phyloP scores from a whole-genome alignment of 2,888 invertebrate species.

The Cynaeus angustus region DNA sequence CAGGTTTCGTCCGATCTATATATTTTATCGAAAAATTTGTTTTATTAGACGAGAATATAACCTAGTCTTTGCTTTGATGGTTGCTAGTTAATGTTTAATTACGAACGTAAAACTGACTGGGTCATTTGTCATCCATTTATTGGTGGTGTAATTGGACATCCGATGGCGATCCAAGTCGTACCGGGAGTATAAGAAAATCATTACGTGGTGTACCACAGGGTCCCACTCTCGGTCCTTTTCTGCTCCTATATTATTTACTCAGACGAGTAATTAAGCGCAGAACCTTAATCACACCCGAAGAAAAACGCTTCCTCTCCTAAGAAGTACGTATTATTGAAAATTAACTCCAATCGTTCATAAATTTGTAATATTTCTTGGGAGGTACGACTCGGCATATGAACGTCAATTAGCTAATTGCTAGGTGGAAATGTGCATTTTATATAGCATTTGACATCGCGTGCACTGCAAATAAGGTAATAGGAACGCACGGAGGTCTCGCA shows the following conservation, averaged over 20 bases:
- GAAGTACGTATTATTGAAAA: conserved; percentile 1
- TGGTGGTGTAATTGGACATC: not conserved
- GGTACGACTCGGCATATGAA: conserved; percentile 15
- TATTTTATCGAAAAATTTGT: conserved; percentile 11
- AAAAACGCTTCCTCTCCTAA: not conserved
- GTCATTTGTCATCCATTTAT: conserved; percentile 3
- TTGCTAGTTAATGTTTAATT: conserved; percentile 5
- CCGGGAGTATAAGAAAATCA: too few species aligned
- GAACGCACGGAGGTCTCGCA: conserved; percentile 15
- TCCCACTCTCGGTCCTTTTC: too few species aligned
- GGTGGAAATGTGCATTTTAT: conserved; percentile 19
- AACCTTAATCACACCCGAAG: too few species aligned
- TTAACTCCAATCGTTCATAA: not conserved
- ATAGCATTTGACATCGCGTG: conserved; percentile 28
- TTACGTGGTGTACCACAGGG: too few species aligned
- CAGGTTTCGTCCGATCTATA: conserved; percentile 10
- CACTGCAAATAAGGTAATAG: conserved; percentile 13
- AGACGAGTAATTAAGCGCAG: too few species aligned
- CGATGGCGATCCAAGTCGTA: too few species aligned
- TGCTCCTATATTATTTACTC: too few species aligned
- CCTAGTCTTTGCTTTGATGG: conserved; percentile 8
- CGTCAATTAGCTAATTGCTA: conserved; percentile 32
- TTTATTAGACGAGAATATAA: conserved; percentile 14
- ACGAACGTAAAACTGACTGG: conserved; percentile 5
- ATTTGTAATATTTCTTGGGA: conserved; percentile 1